Percentiles rank a stretch among this genome's conserved stretches.
phyloP scores from a whole-genome alignment of 2,888 invertebrate species.

The Lasioglossum vierecki region DNA sequence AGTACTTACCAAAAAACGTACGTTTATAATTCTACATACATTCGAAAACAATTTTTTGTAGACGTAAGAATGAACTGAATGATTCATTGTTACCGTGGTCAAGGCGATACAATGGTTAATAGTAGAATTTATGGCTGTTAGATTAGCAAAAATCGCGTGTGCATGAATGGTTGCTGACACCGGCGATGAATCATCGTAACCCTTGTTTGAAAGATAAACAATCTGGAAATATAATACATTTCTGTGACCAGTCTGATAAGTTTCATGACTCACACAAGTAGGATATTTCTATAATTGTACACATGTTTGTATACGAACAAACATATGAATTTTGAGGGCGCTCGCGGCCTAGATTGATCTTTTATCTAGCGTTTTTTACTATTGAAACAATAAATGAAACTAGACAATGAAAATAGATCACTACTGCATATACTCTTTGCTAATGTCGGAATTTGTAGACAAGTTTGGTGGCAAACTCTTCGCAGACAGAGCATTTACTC shows the following conservation, averaged over 20 bases:
- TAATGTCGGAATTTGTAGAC: too few species aligned
- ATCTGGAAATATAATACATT: slow-evolving; percentile 38
- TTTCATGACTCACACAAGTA: background rate
- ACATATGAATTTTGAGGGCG: too few species aligned
- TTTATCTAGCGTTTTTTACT: too few species aligned
- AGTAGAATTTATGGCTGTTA: slow-evolving; percentile 98
- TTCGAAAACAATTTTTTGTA: background rate
- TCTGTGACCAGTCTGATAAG: slow-evolving; percentile 13
- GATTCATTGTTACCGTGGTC: slow-evolving; percentile 87
- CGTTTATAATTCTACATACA: background rate
- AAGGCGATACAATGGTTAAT: slow-evolving; percentile 96
- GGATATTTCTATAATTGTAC: slow-evolving; percentile 4
- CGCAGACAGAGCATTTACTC: too few species aligned
- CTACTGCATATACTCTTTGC: too few species aligned
- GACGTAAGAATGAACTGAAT: background rate
- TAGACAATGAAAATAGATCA: too few species aligned
- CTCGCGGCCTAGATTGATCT: too few species aligned
- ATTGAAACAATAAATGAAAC: too few species aligned
- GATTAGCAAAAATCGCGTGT: slow-evolving; percentile 94
- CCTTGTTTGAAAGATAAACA: slow-evolving; percentile 74
- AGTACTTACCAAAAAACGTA: background rate
- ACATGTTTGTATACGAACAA: too few species aligned
- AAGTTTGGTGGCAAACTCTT: too few species aligned
- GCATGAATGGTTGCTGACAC: slow-evolving; percentile 89
- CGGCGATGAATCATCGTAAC: slow-evolving; percentile 79